A percentile compares a stretch with the other conserved stretches of the same genome.
phyloP scores from a whole-genome alignment of 2,113 vertebrate species.

The Melanotaenia duboulayi region DNA sequence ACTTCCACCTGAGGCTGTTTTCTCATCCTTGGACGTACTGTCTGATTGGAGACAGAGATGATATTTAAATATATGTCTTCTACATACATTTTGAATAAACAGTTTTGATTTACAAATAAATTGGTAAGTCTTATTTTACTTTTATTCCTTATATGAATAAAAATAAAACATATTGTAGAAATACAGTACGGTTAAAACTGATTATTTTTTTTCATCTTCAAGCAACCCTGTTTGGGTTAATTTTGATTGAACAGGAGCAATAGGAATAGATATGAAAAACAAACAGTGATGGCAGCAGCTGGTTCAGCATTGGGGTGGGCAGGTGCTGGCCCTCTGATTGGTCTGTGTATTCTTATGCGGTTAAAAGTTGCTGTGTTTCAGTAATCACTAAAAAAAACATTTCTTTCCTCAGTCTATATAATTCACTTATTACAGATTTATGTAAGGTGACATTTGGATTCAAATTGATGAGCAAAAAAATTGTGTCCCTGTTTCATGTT shows the following conservation, averaged over 20 bases:
- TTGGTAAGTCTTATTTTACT: not conserved
- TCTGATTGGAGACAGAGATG: constrained; percentile 65
- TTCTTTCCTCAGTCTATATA: not conserved
- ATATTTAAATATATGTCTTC: not conserved
- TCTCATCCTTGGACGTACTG: constrained; percentile 86
- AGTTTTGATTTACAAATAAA: not conserved
- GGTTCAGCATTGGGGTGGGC: no score
- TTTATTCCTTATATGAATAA: no score
- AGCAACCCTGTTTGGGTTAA: not conserved
- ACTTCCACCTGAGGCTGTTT: constrained; percentile 80
- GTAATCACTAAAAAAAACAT: not conserved
- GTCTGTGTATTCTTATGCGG: not conserved
- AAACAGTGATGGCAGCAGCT: not conserved
- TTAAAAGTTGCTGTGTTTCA: not conserved
- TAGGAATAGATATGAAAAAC: constrained; percentile 7
- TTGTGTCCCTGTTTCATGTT: no score
- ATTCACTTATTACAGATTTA: not conserved
- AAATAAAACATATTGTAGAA: no score
- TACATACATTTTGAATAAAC: not conserved
- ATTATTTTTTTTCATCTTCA: no score
- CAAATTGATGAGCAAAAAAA: not conserved
- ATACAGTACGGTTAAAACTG: no score
- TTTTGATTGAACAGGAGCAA: not conserved
- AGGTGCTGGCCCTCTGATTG: not conserved
- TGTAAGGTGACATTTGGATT: not conserved